Conservation (phyloP, 2,888 invertebrate genomes). For the Thymelicus sylvestris region DNA sequence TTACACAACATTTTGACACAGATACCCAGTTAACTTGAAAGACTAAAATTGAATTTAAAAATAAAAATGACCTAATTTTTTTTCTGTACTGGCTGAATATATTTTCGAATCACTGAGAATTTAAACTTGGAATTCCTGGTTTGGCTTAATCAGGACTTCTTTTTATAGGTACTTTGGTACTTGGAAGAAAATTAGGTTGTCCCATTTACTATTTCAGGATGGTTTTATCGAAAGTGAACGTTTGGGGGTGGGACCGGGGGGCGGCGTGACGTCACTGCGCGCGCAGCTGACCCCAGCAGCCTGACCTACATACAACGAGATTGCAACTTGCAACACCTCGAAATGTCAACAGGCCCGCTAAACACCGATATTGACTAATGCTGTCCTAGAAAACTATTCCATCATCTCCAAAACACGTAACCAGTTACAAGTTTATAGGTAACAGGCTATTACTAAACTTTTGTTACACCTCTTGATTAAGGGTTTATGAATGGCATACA, state of each 20-base stretch:
- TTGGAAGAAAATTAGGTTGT: conserved; percentile 17
- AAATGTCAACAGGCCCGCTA: conserved; percentile 74
- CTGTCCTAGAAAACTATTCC: conserved; percentile 53
- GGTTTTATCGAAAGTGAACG: conserved; percentile 64
- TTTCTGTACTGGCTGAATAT: not conserved
- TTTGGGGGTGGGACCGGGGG: conserved; percentile 60
- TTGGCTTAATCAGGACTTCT: not conserved
- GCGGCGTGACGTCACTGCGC: conserved; percentile 75
- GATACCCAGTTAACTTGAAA: not conserved
- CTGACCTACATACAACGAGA: conserved; percentile 67
- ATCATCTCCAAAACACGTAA: not conserved
- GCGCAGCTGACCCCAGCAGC: conserved; percentile 65
- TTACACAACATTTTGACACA: conserved; percentile 13
- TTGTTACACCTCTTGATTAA: not conserved
- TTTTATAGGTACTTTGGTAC: not conserved
- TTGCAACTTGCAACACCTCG: conserved; percentile 62
- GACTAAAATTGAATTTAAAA: not conserved
- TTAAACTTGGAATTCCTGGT: conserved; percentile 1
- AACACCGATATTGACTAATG: conserved; percentile 64
- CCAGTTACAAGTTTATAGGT: not conserved
- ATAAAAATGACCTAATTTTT: conserved; percentile 12
- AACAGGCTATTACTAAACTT: not conserved
- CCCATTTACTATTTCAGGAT: conserved; percentile 18
- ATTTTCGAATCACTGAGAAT: not conserved
- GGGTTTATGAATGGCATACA: not conserved